A percentile compares a stretch with the other conserved stretches of the same genome.
These are phyloP conservation scores for Drosophila siamana DNA, from an alignment of 2,888 invertebrate genomes.

Conservation along the genomic window DNA sequence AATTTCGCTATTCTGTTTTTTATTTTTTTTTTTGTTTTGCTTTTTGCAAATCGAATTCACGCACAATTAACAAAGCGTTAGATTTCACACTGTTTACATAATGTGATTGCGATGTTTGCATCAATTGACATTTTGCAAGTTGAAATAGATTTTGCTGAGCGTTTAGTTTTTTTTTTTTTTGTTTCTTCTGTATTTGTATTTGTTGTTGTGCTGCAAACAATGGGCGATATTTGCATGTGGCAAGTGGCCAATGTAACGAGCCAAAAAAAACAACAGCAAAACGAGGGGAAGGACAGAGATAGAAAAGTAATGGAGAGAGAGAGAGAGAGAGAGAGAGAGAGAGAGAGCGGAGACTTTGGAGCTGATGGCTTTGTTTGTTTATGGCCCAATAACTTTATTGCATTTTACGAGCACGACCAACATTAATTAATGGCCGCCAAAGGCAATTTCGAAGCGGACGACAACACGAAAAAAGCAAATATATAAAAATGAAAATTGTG, in stretches of 20 bases:
- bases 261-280: neutral
- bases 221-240: constrained; percentile 22
- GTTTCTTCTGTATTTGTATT: no score
- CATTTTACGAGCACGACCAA: constrained; percentile 47
- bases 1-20: no score
- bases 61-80: neutral
- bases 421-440: constrained; percentile 52
- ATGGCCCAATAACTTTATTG: constrained; percentile 54
- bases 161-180: neutral
- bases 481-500: neutral
- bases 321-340: no score
- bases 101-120: neutral
- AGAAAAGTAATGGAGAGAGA: neutral
- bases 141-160: neutral
- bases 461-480: constrained; percentile 1
- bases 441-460: constrained; percentile 27
- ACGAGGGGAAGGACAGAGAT: neutral
- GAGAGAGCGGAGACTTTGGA: neutral
- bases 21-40: no score
- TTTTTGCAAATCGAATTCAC: neutral
- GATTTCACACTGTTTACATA: neutral
- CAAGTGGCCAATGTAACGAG: constrained; percentile 15
- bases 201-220: no score
- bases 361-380: constrained; percentile 39
- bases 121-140: neutral